Conservation (phyloP, 2,888 invertebrate species). For the Belgica antarctica region DNA sequence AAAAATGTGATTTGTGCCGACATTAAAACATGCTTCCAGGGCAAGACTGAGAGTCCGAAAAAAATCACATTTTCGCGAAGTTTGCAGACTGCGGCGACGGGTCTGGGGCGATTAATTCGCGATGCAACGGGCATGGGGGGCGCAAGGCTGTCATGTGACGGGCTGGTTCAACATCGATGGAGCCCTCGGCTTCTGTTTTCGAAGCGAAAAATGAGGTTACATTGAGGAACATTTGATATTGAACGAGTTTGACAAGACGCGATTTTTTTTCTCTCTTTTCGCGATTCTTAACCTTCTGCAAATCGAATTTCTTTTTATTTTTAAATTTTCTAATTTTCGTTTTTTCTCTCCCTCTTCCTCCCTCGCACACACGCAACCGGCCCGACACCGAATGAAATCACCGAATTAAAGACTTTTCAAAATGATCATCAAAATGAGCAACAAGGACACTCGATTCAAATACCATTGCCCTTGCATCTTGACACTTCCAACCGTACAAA, state of each 20-base stretch:
- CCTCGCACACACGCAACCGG: slow-evolving; percentile 26
- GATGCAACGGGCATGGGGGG: no score
- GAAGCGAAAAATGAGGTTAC: slow-evolving; percentile 27
- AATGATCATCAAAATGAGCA: slow-evolving; percentile 44
- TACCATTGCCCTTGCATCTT: slow-evolving; percentile 43
- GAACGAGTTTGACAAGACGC: slow-evolving; percentile 44
- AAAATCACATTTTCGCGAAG: slow-evolving; percentile 39
- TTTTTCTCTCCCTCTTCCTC: slow-evolving; percentile 10
- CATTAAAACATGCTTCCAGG: slow-evolving; percentile 43
- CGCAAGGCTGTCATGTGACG: not conserved
- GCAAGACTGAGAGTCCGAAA: no score
- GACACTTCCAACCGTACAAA: slow-evolving; percentile 42
- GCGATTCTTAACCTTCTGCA: slow-evolving; percentile 38
- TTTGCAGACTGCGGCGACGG: no score
- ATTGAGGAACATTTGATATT: slow-evolving; percentile 42
- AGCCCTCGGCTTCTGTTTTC: not conserved
- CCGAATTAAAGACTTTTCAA: slow-evolving; percentile 39
- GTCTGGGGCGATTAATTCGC: not conserved
- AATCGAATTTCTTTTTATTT: slow-evolving; percentile 17
- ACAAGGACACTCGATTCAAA: slow-evolving; percentile 42
- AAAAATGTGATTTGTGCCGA: slow-evolving; percentile 40
- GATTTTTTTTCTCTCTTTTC: slow-evolving; percentile 29
- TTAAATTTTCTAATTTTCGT: slow-evolving; percentile 25
- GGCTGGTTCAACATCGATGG: slow-evolving; percentile 8
- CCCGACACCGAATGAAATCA: not conserved